phyloP scores from a whole-genome alignment of 1,140 invertebrate species.

The Drosophila kurseongensis region DNA sequence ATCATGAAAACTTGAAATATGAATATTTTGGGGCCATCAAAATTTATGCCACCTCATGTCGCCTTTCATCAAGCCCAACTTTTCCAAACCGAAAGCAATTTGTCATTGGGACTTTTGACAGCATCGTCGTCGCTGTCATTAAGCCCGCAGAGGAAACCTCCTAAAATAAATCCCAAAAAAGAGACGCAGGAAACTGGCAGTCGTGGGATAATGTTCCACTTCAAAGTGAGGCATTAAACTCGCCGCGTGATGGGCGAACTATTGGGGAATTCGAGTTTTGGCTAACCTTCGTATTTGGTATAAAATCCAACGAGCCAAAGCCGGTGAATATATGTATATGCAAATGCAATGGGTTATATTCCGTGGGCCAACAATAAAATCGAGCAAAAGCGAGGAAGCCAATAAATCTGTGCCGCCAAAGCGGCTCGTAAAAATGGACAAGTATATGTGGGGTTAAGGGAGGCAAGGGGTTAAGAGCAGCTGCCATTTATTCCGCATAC shows the following conservation, averaged over 20 bases:
- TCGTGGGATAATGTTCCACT: slow-evolving; percentile 45
- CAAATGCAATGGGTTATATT: slow-evolving; percentile 46
- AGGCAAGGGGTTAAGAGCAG: slow-evolving; percentile 15
- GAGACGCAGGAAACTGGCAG: background rate
- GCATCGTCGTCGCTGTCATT: slow-evolving; percentile 51
- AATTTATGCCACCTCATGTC: slow-evolving; percentile 48
- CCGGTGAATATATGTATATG: slow-evolving; percentile 15
- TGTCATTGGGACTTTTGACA: slow-evolving; percentile 57
- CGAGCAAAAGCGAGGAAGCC: slow-evolving; percentile 51
- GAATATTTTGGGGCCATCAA: slow-evolving; percentile 18
- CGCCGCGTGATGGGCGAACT: slow-evolving; percentile 32
- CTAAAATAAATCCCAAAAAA: slow-evolving; percentile 12
- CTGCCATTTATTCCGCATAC: slow-evolving; percentile 40
- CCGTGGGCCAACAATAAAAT: slow-evolving; percentile 57
- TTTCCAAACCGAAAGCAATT: slow-evolving; percentile 39
- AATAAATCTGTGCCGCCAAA: slow-evolving; percentile 64
- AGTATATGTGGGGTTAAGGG: slow-evolving; percentile 35
- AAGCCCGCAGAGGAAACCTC: slow-evolving; percentile 15
- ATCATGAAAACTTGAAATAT: slow-evolving; percentile 44
- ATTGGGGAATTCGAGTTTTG: slow-evolving; percentile 31
- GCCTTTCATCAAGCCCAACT: background rate
- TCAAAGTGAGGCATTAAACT: slow-evolving; percentile 53
- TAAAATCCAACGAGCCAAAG: slow-evolving; percentile 33
- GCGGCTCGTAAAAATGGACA: slow-evolving; percentile 63
- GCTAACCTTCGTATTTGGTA: slow-evolving; percentile 49